Evolutionary conservation across 2,888 invertebrate species (phyloP).

Genomic region (Agrochola circellaris): DNA sequence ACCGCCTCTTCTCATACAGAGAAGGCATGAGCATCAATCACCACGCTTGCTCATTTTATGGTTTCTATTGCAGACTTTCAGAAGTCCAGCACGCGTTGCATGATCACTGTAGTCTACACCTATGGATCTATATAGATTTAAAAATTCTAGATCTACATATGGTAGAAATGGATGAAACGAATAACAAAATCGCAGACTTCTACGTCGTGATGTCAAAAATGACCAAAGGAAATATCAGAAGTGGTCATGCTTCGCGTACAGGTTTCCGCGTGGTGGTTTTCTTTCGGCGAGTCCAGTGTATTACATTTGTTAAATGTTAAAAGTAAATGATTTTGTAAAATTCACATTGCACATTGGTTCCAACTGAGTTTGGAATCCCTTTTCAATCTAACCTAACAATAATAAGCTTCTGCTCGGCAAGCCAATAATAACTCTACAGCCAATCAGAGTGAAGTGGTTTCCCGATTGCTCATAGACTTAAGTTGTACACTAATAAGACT

Average conservation of each 20-base stretch:
- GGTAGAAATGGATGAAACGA: not conserved
- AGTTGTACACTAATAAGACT: slow-evolving; percentile 60
- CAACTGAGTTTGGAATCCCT: not conserved
- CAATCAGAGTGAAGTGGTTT: slow-evolving; percentile 51
- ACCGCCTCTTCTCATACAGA: not conserved
- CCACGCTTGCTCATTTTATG: not conserved
- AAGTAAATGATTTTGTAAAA: not conserved
- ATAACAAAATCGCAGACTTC: not conserved
- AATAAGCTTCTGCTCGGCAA: slow-evolving; percentile 29
- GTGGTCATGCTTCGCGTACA: not conserved
- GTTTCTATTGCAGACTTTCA: not conserved
- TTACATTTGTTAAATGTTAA: not conserved
- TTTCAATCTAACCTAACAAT: slow-evolving; percentile 6
- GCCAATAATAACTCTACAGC: slow-evolving; percentile 51
- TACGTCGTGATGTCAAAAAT: not conserved
- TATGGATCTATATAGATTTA: not conserved
- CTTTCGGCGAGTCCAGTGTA: not conserved
- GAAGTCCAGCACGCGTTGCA: not conserved
- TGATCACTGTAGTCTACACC: not conserved
- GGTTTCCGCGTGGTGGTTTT: too few species aligned
- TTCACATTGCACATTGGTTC: too few species aligned
- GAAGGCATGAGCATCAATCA: not conserved
- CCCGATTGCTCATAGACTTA: slow-evolving; percentile 54
- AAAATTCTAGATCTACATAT: not conserved
- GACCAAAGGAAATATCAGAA: not conserved